Evolutionary conservation across 2,797 vertebrate genomes (phyloP), one percentile per base, ranked within the genome.

Genomic region (Thalassophryne amazonica): DNA sequence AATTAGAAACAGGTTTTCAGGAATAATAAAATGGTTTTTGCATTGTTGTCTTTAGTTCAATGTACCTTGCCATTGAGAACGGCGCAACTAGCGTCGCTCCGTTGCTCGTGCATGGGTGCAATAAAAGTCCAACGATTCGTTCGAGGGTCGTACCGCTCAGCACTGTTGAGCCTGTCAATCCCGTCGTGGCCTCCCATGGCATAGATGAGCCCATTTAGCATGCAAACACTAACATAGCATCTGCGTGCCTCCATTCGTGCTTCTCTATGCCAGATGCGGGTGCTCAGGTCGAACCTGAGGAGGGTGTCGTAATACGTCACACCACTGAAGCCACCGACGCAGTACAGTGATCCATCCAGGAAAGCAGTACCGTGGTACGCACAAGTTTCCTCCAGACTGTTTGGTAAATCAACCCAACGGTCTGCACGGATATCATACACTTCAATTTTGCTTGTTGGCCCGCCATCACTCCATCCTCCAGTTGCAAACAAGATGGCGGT

Each of bases 171-270:
- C 2, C 86, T 76, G 10, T 18, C 21, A 0, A 85, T 65, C 10
- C 93, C 92, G 0, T 94, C 86, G 16, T 76, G 92, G 6, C 93
- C 92, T 8, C 94, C 94, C 76, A 95, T 89, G 59, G 92, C 91
- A 0, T 93, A 95, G 58, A 95, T 89, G 32, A 71, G 81, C 8
- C 83, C 73, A 7, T 90, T 59, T 51, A 93, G 73, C 6, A 91
- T 80, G 0, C 90, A 58, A 10, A 94, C 85, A 0, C 93, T 94
- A 33, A 93, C 84, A 0, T 91, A 94, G 76, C 92, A 92, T 24
- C 92, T 88, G 2, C 78, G 63, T 0, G 51, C 76, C 54, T 93
- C 87, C 93, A 95, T 94, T 10, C 91, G 91, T 0, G 90, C 86
- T 5, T 91, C 89, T 69, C 93, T 84, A 28, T 91, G 86, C 93